Percentiles rank a stretch among this genome's conserved stretches.
Evolutionary conservation across 2,888 invertebrate species (phyloP).

Genomic region (Drosophila macrospina): DNA sequence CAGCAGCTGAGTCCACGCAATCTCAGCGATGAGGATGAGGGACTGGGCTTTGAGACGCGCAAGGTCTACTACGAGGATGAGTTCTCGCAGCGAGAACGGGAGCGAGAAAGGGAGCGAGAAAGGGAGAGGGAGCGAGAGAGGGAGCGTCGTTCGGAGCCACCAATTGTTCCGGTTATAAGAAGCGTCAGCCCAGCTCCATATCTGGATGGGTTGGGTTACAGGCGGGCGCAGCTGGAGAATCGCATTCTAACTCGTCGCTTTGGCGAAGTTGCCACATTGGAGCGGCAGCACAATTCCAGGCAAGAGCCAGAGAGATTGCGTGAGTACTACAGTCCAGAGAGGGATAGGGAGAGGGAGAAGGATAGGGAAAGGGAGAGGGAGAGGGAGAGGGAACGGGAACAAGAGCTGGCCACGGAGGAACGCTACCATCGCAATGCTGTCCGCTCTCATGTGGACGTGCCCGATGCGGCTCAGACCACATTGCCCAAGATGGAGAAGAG

Average conservation of each 20-base stretch:
- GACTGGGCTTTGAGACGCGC: slow-evolving; percentile 89
- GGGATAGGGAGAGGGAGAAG: slow-evolving; percentile 35
- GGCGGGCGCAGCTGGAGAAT: slow-evolving; percentile 91
- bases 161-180: slow-evolving; percentile 88
- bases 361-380: slow-evolving; percentile 35
- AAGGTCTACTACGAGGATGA: slow-evolving; percentile 86
- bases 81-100: slow-evolving; percentile 41
- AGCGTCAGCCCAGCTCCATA: slow-evolving; percentile 87
- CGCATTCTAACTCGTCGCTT: slow-evolving; percentile 88
- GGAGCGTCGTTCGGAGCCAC: slow-evolving; percentile 86
- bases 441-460: slow-evolving; percentile 74
- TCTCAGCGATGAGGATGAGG: slow-evolving; percentile 91
- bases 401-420: slow-evolving; percentile 46
- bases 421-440: slow-evolving; percentile 65
- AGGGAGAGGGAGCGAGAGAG: slow-evolving; percentile 28
- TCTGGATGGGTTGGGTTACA: slow-evolving; percentile 88
- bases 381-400: slow-evolving; percentile 39
- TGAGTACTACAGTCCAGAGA: slow-evolving; percentile 52
- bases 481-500: slow-evolving; percentile 75
- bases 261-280: slow-evolving; percentile 81
- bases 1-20: slow-evolving; percentile 84
- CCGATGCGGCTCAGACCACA: slow-evolving; percentile 16
- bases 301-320: slow-evolving; percentile 55
- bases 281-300: slow-evolving; percentile 84
- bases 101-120: slow-evolving; percentile 12